phyloP scores from a whole-genome alignment of 2,113 vertebrate genomes.

The Pterocles burchelli region DNA sequence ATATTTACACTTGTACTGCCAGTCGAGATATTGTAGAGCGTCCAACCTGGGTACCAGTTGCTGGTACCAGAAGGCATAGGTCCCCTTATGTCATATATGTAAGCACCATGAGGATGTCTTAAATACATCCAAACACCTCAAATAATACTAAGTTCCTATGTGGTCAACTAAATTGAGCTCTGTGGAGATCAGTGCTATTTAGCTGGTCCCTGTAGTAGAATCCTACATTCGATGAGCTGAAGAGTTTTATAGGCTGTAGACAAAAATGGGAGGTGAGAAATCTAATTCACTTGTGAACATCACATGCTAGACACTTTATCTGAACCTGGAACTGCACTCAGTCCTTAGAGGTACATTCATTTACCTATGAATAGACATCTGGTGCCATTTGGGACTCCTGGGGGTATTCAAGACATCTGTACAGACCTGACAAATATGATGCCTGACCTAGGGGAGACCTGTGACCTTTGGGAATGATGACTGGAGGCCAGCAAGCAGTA shows the following conservation, averaged over 20 bases:
- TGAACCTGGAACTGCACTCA: neutral
- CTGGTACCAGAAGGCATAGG: neutral
- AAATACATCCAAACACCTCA: neutral
- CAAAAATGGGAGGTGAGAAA: neutral
- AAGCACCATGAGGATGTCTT: neutral
- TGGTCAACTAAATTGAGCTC: neutral
- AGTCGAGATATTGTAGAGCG: neutral
- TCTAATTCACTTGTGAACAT: neutral
- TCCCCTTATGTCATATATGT: too few species aligned
- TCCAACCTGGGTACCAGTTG: neutral
- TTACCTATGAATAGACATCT: neutral
- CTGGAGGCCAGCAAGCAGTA: neutral
- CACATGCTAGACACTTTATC: neutral
- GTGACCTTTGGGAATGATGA: neutral
- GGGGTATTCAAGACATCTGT: neutral
- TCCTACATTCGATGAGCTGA: neutral
- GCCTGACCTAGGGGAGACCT: neutral
- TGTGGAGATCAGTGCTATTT: neutral
- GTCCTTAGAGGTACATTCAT: neutral
- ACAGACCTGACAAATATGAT: neutral
- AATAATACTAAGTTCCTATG: neutral
- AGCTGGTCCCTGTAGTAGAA: neutral
- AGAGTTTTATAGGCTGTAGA: neutral
- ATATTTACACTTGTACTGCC: neutral
- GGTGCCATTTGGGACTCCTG: neutral